Percentiles rank a stretch among this genome's conserved stretches.
These are phyloP conservation scores for Ips typographus DNA, from an alignment of 1,140 invertebrate species.

Conservation along the genomic window DNA sequence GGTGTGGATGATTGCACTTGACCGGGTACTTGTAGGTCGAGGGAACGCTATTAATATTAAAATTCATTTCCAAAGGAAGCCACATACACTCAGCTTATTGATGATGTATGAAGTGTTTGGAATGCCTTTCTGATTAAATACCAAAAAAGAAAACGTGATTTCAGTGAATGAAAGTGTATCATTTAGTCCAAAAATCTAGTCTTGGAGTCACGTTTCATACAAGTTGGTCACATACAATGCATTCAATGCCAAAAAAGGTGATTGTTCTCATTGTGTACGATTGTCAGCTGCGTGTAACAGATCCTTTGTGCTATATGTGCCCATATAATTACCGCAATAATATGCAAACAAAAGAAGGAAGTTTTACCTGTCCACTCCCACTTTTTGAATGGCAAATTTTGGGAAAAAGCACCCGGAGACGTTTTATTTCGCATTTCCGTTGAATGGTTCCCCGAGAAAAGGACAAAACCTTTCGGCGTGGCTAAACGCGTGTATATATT, in stretches of 20 bases:
- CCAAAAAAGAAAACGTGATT: background rate
- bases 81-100: slow-evolving; percentile 26
- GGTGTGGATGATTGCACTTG: slow-evolving; percentile 37
- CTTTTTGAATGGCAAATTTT: slow-evolving; percentile 38
- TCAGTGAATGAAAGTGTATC: background rate
- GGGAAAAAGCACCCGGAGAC: slow-evolving; percentile 43
- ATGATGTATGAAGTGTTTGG: slow-evolving; percentile 32
- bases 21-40: slow-evolving; percentile 23
- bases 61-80: slow-evolving; percentile 32
- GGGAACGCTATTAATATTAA: slow-evolving; percentile 34
- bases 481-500: slow-evolving; percentile 51
- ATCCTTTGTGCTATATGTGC: slow-evolving; percentile 37
- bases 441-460: slow-evolving; percentile 49
- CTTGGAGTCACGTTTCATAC: background rate
- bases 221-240: too few species aligned
- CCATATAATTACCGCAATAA: slow-evolving; percentile 41
- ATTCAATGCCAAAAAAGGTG: slow-evolving; percentile 2
- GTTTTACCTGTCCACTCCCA: slow-evolving; percentile 39
- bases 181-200: background rate
- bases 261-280: slow-evolving; percentile 30
- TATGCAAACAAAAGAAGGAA: slow-evolving; percentile 33
- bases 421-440: slow-evolving; percentile 46
- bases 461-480: slow-evolving; percentile 51
- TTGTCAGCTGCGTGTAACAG: slow-evolving; percentile 34
- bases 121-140: slow-evolving; percentile 19